Percentiles rank a stretch among this genome's conserved stretches.
Evolutionary conservation across 2,113 vertebrate genomes (phyloP).

Genomic region (Corythornis madagascariensis): DNA sequence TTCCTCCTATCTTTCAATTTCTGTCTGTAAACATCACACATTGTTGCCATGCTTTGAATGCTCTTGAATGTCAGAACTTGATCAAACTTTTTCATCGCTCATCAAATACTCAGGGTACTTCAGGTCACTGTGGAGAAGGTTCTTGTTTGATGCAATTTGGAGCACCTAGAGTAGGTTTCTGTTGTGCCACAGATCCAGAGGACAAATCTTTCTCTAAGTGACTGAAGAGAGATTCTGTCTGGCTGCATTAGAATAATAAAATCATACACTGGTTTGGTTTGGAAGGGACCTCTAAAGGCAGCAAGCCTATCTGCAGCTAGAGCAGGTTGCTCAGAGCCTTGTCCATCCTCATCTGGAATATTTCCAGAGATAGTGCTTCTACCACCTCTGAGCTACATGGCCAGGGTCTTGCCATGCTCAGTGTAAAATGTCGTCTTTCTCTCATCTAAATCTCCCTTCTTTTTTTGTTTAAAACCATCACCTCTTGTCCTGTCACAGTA

Average conservation of each 20-base stretch:
- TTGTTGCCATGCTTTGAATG: not conserved
- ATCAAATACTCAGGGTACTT: not conserved
- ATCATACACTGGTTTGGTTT: too few species aligned
- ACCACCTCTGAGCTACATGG: not conserved
- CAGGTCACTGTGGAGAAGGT: not conserved
- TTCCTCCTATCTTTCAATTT: not conserved
- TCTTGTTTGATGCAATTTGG: not conserved
- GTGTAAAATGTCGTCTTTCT: not conserved
- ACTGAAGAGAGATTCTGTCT: not conserved
- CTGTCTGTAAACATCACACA: not conserved
- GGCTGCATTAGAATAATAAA: not conserved
- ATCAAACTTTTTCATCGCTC: not conserved
- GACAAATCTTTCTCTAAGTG: too few species aligned
- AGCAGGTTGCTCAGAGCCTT: too few species aligned
- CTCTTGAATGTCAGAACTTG: not conserved
- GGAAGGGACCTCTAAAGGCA: too few species aligned
- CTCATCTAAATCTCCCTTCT: not conserved
- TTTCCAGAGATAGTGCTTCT: too few species aligned
- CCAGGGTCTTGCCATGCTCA: not conserved
- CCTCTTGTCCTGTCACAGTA: not conserved
- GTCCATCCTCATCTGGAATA: too few species aligned
- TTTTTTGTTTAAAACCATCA: not conserved
- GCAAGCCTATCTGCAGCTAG: too few species aligned
- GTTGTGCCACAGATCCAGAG: not conserved
- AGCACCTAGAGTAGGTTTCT: not conserved